phyloP scores from a whole-genome alignment of 2,113 vertebrate genomes.

The Sturnira hondurensis region DNA sequence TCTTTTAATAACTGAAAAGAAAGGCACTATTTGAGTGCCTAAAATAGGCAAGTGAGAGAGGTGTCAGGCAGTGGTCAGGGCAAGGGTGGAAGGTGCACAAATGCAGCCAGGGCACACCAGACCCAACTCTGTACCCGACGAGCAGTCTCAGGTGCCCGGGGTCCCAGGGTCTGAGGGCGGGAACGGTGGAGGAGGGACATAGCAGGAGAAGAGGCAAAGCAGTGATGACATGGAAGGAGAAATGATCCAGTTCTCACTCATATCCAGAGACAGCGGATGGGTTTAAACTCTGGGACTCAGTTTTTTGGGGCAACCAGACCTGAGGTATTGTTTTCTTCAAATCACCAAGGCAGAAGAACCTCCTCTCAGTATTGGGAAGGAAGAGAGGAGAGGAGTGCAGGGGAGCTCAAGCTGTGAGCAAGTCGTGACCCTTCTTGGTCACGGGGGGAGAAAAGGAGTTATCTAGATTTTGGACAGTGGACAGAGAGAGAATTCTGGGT shows the following conservation, averaged over 20 bases:
- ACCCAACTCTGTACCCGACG: not conserved
- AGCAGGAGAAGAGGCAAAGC: not conserved
- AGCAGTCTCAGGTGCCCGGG: not conserved
- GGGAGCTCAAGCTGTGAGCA: not conserved
- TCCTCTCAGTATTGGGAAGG: not conserved
- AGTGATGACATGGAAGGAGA: not conserved
- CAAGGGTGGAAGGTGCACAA: fast-evolving
- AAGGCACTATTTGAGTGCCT: too few relatives aligned
- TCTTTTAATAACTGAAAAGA: not conserved
- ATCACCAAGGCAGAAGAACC: not conserved
- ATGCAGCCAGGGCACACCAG: fast-evolving
- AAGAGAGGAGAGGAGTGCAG: not conserved
- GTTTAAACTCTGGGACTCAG: not conserved
- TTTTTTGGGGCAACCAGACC: not conserved
- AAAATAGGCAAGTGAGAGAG: not conserved
- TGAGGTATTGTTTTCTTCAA: not conserved
- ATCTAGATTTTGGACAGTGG: not conserved
- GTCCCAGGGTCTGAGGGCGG: not conserved
- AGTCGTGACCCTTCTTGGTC: not conserved
- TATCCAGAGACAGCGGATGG: not conserved
- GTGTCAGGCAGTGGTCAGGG: not conserved
- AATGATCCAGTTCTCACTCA: not conserved
- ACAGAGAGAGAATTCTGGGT: not conserved
- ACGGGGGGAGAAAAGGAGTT: not conserved
- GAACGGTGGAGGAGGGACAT: not conserved